These are phyloP conservation scores for Heliothis peltigera DNA, from an alignment of 2,888 invertebrate genomes.

Conservation along the genomic window DNA sequence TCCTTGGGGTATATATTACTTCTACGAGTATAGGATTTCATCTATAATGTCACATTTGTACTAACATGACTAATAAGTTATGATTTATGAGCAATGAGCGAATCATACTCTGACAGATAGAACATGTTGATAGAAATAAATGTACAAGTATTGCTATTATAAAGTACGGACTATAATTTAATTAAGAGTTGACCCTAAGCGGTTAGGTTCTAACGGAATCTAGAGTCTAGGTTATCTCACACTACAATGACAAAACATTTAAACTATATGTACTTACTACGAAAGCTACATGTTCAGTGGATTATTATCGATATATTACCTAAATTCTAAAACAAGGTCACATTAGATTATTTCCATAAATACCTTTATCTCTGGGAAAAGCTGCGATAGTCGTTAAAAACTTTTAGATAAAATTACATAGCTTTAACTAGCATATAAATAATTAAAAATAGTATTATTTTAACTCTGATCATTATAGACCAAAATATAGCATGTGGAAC, in stretches of 20 bases:
- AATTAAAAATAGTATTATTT: no score
- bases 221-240: slow-evolving; percentile 1
- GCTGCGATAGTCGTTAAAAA: slow-evolving; percentile 41
- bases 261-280: slow-evolving; percentile 5
- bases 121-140: neutral
- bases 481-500: no score
- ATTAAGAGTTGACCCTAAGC: neutral
- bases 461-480: no score
- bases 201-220: neutral
- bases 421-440: neutral
- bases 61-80: no score
- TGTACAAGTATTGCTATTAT: neutral
- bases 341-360: slow-evolving; percentile 12
- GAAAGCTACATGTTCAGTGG: slow-evolving; percentile 20
- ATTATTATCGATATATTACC: slow-evolving; percentile 4
- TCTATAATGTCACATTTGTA: no score
- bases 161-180: slow-evolving; percentile 6
- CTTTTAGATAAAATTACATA: slow-evolving; percentile 27
- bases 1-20: no score
- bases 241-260: slow-evolving; percentile 5
- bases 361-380: slow-evolving; percentile 40
- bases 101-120: neutral
- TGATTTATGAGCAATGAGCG: no score
- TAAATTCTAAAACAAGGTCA: slow-evolving; percentile 13
- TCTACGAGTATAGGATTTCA: no score